Evolutionary conservation across 2,797 vertebrate genomes (phyloP).

Genomic region (Alouatta caraya): DNA sequence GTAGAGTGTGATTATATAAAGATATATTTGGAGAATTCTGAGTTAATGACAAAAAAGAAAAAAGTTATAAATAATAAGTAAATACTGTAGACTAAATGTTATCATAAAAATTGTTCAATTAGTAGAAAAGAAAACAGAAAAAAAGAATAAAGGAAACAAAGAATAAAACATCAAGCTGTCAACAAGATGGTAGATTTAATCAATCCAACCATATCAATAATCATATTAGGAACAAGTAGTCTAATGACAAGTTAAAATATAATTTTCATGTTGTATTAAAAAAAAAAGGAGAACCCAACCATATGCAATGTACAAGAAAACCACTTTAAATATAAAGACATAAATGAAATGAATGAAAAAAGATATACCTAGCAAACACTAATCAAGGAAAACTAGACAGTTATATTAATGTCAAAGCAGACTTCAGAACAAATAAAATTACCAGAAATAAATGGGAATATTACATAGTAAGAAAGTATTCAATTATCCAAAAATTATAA

Average conservation of each 20-base stretch:
- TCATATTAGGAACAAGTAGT: neutral
- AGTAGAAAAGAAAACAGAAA: neutral
- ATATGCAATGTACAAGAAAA: neutral
- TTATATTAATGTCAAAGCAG: neutral
- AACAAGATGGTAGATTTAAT: neutral
- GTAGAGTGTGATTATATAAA: neutral
- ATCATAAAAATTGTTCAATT: neutral
- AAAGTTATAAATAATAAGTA: neutral
- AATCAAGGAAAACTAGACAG: neutral
- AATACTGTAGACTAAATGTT: neutral
- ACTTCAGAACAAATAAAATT: neutral
- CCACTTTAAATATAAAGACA: neutral
- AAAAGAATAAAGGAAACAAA: neutral
- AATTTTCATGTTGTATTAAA: neutral
- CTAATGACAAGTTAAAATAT: neutral
- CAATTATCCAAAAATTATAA: neutral
- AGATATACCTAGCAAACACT: neutral
- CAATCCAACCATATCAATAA: neutral
- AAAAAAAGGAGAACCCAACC: neutral
- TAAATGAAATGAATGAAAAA: neutral
- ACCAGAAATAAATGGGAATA: neutral
- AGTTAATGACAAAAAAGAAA: neutral
- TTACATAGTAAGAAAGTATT: neutral
- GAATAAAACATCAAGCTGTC: neutral
- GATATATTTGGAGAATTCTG: neutral